Conservation (phyloP, 2,888 invertebrate genomes). For the Leptopilina syphax region DNA sequence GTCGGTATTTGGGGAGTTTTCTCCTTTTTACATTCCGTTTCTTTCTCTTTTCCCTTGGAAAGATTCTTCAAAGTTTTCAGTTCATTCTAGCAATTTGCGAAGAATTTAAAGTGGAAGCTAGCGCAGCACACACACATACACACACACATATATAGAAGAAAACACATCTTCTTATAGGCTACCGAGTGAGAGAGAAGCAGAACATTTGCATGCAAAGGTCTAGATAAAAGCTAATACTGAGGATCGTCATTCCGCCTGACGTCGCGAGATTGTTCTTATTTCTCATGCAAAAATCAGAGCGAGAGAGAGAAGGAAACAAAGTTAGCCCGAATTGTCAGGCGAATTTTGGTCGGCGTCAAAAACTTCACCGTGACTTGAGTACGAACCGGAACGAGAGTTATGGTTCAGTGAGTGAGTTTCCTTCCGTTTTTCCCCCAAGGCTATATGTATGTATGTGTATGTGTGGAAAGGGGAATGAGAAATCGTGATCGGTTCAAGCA, state of each 20-base stretch:
- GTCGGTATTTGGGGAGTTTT: slow-evolving; percentile 29
- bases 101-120: slow-evolving; percentile 36
- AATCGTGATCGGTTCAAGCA: slow-evolving; percentile 39
- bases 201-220: slow-evolving; percentile 32
- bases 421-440: slow-evolving; percentile 5
- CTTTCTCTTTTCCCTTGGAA: slow-evolving; percentile 23
- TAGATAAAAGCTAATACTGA: slow-evolving; percentile 36
- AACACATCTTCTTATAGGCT: too few relatives aligned
- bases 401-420: slow-evolving; percentile 33
- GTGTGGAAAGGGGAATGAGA: slow-evolving; percentile 1
- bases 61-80: slow-evolving; percentile 39
- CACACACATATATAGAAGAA: too few relatives aligned
- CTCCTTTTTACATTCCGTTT: slow-evolving; percentile 37
- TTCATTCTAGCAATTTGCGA: slow-evolving; percentile 40
- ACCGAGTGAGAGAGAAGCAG: too few relatives aligned
- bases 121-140: not conserved
- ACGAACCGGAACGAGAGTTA: slow-evolving; percentile 35
- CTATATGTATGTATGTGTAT: not conserved
- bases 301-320: not conserved
- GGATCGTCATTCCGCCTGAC: slow-evolving; percentile 32
- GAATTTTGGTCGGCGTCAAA: slow-evolving; percentile 28
- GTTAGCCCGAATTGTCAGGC: slow-evolving; percentile 23
- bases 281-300: slow-evolving; percentile 21
- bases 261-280: slow-evolving; percentile 35
- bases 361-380: slow-evolving; percentile 30